Base-by-base conservation (phyloP, 2,113 vertebrate genomes). In the Rhynchopsitta pachyrhyncha region DNA sequence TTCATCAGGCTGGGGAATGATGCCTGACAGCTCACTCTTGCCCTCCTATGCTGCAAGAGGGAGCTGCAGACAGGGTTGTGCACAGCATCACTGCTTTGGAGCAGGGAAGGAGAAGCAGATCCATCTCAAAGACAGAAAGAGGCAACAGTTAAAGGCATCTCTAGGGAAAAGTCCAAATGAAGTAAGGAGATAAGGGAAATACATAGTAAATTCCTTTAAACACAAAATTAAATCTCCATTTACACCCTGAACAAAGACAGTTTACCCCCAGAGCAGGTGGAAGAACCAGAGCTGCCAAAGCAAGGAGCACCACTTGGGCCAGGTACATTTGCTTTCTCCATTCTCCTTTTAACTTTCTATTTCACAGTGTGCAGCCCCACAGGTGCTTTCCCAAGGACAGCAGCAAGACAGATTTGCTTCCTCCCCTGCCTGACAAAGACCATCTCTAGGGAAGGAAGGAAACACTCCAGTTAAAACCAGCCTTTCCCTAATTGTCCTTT, bases 1-100 rank as follows among this genome's bases (percentile, higher is more conserved):
- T 42, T 41, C 49, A 68, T 12, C 33, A 50, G 59, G 81, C 59
- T 17, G 66, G 52, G 60, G 35, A 71, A 13, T 6, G 22, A 16
- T 0, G 19, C 42, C 85, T 85, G 78, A 37, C 1, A 2, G 94
- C 95, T 94, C 95, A 1, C 87, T 95, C 84, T 96, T 96, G 97
- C 97, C 97, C 95, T 92, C 97, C 82, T 91, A 96, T 1, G 97
- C 85, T 93, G 80, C 53, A 47, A 90, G 88, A 82, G 35, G 86
- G 86, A 95, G 88, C 79, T 97, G 93, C 96, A 94, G 39, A 35
- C n/a, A 28, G 35, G 49, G 63, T 82, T 79, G 79, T 5, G 76
- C 53, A 2, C 7, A 63, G 75, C 63, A 50, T 41, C 4, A 1
- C 39, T 0, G 10, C 55, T 44, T 24, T 39, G 11, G 35, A 55